Percentiles rank a stretch among this genome's conserved stretches.
These are phyloP conservation scores for Gallinago nigripennis DNA, from an alignment of 2,797 vertebrate species.

Conservation along the genomic window DNA sequence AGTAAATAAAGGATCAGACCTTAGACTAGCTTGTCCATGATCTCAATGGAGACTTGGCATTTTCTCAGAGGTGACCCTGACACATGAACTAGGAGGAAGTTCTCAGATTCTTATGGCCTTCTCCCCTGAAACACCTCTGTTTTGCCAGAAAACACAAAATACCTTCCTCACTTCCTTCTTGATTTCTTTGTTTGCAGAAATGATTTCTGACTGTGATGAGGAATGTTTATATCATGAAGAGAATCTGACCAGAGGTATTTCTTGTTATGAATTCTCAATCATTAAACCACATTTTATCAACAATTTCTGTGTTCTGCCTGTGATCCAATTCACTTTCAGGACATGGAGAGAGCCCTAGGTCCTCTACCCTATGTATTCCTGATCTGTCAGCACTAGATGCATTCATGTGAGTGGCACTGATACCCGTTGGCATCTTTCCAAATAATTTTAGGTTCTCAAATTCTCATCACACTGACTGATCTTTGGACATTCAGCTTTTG, in stretches of 20 bases:
- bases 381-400: constrained; percentile 16
- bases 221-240: background rate
- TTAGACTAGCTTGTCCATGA: background rate
- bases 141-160: background rate
- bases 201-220: background rate
- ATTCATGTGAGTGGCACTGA: constrained; percentile 12
- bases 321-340: background rate
- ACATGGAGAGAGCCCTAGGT: background rate
- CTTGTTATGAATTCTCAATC: background rate
- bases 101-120: background rate
- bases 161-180: background rate
- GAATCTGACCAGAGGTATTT: background rate
- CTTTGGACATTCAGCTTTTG: constrained; percentile 23
- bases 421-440: constrained; percentile 25
- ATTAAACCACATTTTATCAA: background rate
- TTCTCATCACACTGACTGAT: constrained; percentile 37
- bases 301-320: background rate
- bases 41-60: background rate
- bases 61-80: background rate
- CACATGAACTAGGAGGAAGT: background rate
- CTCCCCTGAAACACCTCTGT: background rate
- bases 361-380: background rate
- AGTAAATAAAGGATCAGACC: background rate
- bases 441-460: constrained; percentile 32
- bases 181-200: background rate